Base-by-base conservation (phyloP, 2,113 vertebrate genomes). In the Probosciger aterrimus region DNA sequence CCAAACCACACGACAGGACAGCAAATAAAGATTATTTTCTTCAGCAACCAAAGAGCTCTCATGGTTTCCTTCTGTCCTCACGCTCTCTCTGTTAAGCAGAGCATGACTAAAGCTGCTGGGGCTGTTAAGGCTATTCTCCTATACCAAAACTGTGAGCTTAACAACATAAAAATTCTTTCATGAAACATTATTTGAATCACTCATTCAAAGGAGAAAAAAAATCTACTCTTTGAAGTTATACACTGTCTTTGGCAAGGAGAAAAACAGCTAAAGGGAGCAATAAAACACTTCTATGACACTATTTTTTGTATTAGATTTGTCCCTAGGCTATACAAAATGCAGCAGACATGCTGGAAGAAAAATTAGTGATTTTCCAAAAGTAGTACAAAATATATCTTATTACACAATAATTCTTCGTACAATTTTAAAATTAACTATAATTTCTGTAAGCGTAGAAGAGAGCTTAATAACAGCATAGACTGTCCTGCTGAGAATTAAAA, bases 201-300 rank as follows among this genome's bases (percentile, higher is more conserved):
- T 94, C 68, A 88, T 43, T 90, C 79, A 57, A 97, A 84, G 49
- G 52, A 22, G 25, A 14, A 84, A 89, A 41, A 75, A 86, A 68
- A n/a, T 20, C 19, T 53, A 49, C 63, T 62, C 87, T 91, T 88
- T 85, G 37, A 73, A 94, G 92, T 55, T 68, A 92, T 39, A 80
- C 73, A 71, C 49, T 69, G 44, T 77, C 70, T 96, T 91, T 71
- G 33, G 82, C 57, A 95, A 95, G 57, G 85, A 88, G 88, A 93
- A 86, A 73, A 95, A 84, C 84, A 88, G 67, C 91, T 87, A 94
- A 90, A 89, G 57, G 83, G 65, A 82, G 63, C 71, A 95, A 95
- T 92, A 86, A 88, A 94, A 93, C 71, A 95, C 31, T 84, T 95
- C 83, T 63, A 63, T 82, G 49, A 89, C 37, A 93, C 39, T 67